phyloP scores from a whole-genome alignment of 1,140 invertebrate species.

The Lineus longissimus region DNA sequence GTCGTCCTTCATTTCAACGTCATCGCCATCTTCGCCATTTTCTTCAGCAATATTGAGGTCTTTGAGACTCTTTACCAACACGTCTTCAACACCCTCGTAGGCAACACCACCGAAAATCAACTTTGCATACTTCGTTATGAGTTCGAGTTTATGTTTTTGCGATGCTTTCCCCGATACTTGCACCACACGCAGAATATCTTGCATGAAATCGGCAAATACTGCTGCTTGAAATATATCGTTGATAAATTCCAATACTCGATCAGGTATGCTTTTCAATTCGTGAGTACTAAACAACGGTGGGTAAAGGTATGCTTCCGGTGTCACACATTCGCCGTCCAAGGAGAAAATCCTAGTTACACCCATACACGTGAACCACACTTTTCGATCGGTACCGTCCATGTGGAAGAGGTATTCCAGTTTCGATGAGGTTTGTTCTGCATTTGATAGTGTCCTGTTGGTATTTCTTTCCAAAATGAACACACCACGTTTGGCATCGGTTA shows the following conservation, averaged over 20 bases:
- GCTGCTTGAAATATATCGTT: not conserved
- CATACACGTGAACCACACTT: constrained; percentile 3
- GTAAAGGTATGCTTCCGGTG: constrained; percentile 1
- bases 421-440: not conserved
- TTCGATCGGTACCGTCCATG: not conserved
- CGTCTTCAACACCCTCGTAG: constrained; percentile 5
- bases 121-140: constrained; percentile 3
- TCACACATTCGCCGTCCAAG: not conserved
- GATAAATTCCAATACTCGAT: not conserved
- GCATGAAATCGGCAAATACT: not conserved
- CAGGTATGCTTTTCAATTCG: not conserved
- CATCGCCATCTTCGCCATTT: not conserved
- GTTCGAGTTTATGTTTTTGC: not conserved
- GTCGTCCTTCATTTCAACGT: not conserved
- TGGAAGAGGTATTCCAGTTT: not conserved
- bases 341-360: constrained; percentile 5
- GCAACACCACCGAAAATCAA: not conserved
- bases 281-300: constrained; percentile 1
- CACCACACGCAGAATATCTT: constrained; percentile 1
- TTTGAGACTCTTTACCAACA: constrained; percentile 4
- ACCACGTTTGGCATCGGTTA: not conserved
- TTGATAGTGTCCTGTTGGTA: not conserved
- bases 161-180: not conserved
- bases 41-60: not conserved
- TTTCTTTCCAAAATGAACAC: constrained; percentile 2